Base-by-base conservation (phyloP, 1,140 invertebrate species). In the Gonioctena quinquepunctata region DNA sequence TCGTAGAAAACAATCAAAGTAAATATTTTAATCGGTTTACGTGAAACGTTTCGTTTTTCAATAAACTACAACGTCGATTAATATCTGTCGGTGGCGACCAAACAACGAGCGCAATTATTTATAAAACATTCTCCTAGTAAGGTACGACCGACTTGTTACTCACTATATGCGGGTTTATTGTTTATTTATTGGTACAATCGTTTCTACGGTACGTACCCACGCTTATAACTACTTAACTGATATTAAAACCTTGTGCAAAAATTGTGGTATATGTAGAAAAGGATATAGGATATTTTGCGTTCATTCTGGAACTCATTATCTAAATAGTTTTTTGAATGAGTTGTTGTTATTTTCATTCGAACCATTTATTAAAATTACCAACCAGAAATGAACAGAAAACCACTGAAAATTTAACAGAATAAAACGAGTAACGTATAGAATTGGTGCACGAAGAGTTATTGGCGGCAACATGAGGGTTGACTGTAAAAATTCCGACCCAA, bases 121-220 rank as follows among this genome's bases (percentile, higher is more conserved):
- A 66, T 66, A 66, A 66, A 66, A 52, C 63, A 48, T 26, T 66
- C 16, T 22, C 63, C 48, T 16, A 52, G 48, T 66, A 54, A 49
- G 63, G 63, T 54, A 26, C 48, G 63, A 54, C 50, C 49, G 42
- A 66, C 63, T 49, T 66, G 63, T 19, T 21, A 49, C 16, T 26
- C 42, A 18, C 48, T 66, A 26, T 52, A 66, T 54, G 63, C 63
- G 63, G 63, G 63, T 54, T 54, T 66, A 66, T 66, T 66, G 63
- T 66, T 66, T 66, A 66, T 66, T 66, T 66, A 66, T 66, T 66
- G 63, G 21, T 54, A 54, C 63, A 66, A 66, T 66, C 22, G 48
- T 66, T 28, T 33, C 27, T 19, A 23, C 63, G 49, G 63, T 54
- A 52, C 22, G 21, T 49, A 18, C 63, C 42, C 63, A 66, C 63